Evolutionary conservation across 2,113 vertebrate genomes (phyloP).

Genomic region (Forbesichthys papilliferus): DNA sequence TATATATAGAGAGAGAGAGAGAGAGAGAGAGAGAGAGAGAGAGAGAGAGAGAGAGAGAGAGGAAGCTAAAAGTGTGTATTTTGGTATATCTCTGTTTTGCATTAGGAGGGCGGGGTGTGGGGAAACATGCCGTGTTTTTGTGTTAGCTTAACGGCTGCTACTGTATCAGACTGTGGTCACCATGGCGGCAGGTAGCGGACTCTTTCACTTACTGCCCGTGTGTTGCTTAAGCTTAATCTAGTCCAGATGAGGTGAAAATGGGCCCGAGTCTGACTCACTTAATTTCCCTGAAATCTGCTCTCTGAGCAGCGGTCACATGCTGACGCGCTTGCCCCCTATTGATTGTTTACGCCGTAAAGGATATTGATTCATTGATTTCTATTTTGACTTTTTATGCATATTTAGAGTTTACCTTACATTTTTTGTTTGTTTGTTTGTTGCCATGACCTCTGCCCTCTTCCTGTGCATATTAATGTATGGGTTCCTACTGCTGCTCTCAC

Average conservation of each 20-base stretch:
- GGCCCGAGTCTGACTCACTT: conserved; percentile 66
- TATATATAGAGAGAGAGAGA: too few relatives aligned
- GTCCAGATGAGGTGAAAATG: conserved; percentile 76
- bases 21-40: conserved; percentile 8
- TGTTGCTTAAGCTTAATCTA: conserved; percentile 71
- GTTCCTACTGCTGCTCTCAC: conserved; percentile 42
- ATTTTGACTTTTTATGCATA: conserved; percentile 10
- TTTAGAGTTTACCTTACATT: neutral
- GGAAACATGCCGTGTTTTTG: conserved; percentile 72
- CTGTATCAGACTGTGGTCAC: conserved; percentile 77
- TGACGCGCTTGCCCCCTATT: conserved; percentile 38
- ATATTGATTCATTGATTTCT: conserved; percentile 30
- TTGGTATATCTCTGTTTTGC: conserved; percentile 67
- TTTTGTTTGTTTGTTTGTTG: neutral
- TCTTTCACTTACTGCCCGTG: conserved; percentile 65
- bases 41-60: neutral
- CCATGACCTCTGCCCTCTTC: neutral
- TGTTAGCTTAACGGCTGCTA: conserved; percentile 80
- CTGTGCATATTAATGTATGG: neutral
- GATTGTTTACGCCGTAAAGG: neutral
- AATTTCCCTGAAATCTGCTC: conserved; percentile 60
- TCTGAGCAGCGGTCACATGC: conserved; percentile 32
- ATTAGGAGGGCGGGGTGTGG: conserved; percentile 49
- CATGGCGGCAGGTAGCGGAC: conserved; percentile 73
- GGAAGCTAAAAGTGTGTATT: conserved; percentile 34